These are phyloP conservation scores for Branchipolynoe longqiensis DNA, from an alignment of 2,888 invertebrate species.

Conservation along the genomic window DNA sequence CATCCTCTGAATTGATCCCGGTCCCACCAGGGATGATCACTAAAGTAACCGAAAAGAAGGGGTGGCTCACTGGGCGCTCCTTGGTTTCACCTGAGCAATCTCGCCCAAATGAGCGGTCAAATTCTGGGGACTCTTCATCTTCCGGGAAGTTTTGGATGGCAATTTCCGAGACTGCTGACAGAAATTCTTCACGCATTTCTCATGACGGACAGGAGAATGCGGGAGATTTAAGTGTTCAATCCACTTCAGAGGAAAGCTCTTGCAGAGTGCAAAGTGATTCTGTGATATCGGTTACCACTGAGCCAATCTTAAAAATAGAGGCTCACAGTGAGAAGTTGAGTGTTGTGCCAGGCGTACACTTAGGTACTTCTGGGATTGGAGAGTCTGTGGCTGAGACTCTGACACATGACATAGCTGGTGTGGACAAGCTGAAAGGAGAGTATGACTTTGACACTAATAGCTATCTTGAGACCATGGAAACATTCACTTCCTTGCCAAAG, in stretches of 20 bases:
- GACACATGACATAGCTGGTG: background rate
- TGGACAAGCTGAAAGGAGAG: constrained; percentile 42
- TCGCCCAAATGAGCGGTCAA: constrained; percentile 60
- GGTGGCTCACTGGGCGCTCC: constrained; percentile 69
- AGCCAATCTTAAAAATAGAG: background rate
- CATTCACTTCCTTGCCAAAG: constrained; percentile 22
- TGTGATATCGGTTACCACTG: constrained; percentile 9
- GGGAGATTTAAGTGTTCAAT: background rate
- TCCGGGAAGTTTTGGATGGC: too few relatives aligned
- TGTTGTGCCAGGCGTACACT: background rate
- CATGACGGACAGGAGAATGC: background rate
- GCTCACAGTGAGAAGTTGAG: background rate
- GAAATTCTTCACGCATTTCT: background rate
- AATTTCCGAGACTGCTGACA: constrained; percentile 20
- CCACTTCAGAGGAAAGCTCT: background rate
- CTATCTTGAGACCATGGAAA: constrained; percentile 44
- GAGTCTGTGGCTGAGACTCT: background rate
- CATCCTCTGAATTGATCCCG: constrained; percentile 73
- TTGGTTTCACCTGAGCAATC: constrained; percentile 47
- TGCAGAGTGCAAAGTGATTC: constrained; percentile 30
- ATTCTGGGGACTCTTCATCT: constrained; percentile 24
- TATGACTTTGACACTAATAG: constrained; percentile 50
- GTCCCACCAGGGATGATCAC: constrained; percentile 75
- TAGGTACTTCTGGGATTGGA: background rate
- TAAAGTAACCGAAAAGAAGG: constrained; percentile 71